Evolutionary conservation across 2,888 invertebrate genomes (phyloP), one percentile per base, ranked within the genome.

Genomic region (Thumatha senex): DNA sequence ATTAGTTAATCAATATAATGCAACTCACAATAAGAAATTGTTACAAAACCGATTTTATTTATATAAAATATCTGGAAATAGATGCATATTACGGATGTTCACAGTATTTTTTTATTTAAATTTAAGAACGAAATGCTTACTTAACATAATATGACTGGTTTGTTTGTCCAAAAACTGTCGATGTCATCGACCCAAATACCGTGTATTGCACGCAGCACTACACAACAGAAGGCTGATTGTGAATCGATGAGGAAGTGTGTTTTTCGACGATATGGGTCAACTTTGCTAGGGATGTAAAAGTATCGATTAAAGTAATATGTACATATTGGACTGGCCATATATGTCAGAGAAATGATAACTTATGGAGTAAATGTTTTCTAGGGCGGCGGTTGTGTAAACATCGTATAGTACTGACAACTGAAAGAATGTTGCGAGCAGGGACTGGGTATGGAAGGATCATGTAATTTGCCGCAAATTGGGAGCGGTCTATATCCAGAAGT

Each of bases 231-330:
- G 75, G 72, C 74, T 71, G 81, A 78, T 84, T 86, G 84, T 86
- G 78, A 79, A 74, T 72, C 78, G 72, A 81, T 76, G 80, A 82
- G 85, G 87, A 86, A 86, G 82, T 80, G 65, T 70, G 74, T 79
- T 81, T 82, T 84, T 81, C 70, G 65, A 73, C 72, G 65, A 87
- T 84, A 86, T 85, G 78, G 89, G 89, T 86, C 89, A 83, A 72
- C 74, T 72, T 76, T 75, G 51, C 18, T 79, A 84, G 82, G 67
- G 82, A 70, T 60, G 80, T 50, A 52, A 58, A 29, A 3, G 46
- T 61, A 51, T 70, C 70, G 72, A 75, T 66, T 50, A 49, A 51
- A 18, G 2, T 11, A 11, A 31, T 31, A 8, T 31, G 3, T 31
- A 31, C 18, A 4, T 4, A 24, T 5, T 24, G 18, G 18, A 24